Base-by-base conservation (phyloP, 2,888 invertebrate genomes). In the Hecatera dysodea region DNA sequence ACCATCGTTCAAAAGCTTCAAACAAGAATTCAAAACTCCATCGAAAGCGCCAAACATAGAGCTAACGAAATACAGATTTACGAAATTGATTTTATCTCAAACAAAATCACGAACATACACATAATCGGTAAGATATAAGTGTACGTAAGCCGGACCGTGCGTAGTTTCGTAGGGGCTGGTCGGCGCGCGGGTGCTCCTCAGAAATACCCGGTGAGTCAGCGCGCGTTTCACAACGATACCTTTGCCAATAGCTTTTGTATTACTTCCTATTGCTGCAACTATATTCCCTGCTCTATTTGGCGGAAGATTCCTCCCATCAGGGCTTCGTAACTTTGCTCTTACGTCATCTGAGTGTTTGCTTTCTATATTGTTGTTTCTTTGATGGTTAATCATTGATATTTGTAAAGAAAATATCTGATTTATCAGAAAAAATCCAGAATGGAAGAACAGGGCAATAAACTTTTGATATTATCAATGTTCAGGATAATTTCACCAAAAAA, bases 211-310 rank as follows among this genome's bases (percentile, higher is more conserved):
- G 85, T 96, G 95, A 96, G 89, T 95, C 95, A 95, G 82, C 84
- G 86, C 82, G 82, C 90, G 90, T 94, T 95, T 95, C 93, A 93
- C 94, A 93, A 92, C 93, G 90, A 90, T 91, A 91, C 93, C 93
- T 93, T 92, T 94, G 94, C 95, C 95, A 95, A 95, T 95, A 91
- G 92, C 92, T 93, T 92, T 92, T 92, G 91, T 93, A 93, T 92
- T 93, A 91, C 94, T 95, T 95, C 95, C 95, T 95, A 94, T 91
- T 93, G 90, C 90, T 87, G 87, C 85, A 87, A 86, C 74, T 69
- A 72, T 87, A 80, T 82, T 86, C 71, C 72, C 78, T 77, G 76
- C 60, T 79, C 69, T 81, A 74, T 76, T 78, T 63, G 67, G 86
- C 81, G 80, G 80, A 82, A 82, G 78, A 84, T 84, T 86, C 78